Evolutionary conservation across 1,140 invertebrate genomes (phyloP), one percentile per base, ranked within the genome.

Genomic region (Papilio machaon): DNA sequence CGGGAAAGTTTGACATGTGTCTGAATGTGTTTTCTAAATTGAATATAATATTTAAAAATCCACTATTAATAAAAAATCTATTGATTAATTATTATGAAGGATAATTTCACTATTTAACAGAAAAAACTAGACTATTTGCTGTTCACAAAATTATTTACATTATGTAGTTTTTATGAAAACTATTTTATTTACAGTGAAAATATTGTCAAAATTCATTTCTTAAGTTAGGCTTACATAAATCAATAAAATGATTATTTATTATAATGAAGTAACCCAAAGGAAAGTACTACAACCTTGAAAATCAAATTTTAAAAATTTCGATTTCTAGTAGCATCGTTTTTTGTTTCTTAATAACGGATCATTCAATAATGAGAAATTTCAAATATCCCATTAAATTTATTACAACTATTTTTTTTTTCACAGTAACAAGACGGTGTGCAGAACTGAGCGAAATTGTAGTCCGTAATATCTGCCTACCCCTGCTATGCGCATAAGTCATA

Each of bases 161-260:
- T 30, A 30, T n/a, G 60, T 23, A 11, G 47, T 49, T 49, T 58
- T 58, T 58, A 0, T 7, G 5, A 64, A 9, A 19, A 19, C 54
- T 58, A 58, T 19, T 19, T 9, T 58, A 58, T 58, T 17, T 15
- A 58, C 7, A n/a, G 5, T 19, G 10, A 10, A 19, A 3, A 43
- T 43, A 43, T 43, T 43, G 19, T 23, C 4, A 64, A 64, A 64
- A 64, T 7, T 8, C 19, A 64, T 19, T 64, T 64, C 23, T 30
- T 30, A 30, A n/a, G 15, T 54, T 54, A 54, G 17, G 15, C n/a
- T 54, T 54, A 75, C 19, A 54, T 77, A 73, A 80, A 78, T 73
- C 67, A 58, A 80, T 43, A 38, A 77, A 73, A 73, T 60, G 79
- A 74, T 83, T 84, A 84, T 3, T 52, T 52, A 30, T 0, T 30